Percentiles rank a stretch among this genome's conserved stretches.
These are phyloP conservation scores for Adelosebastes latens DNA, from an alignment of 2,797 vertebrate genomes.

Conservation along the genomic window DNA sequence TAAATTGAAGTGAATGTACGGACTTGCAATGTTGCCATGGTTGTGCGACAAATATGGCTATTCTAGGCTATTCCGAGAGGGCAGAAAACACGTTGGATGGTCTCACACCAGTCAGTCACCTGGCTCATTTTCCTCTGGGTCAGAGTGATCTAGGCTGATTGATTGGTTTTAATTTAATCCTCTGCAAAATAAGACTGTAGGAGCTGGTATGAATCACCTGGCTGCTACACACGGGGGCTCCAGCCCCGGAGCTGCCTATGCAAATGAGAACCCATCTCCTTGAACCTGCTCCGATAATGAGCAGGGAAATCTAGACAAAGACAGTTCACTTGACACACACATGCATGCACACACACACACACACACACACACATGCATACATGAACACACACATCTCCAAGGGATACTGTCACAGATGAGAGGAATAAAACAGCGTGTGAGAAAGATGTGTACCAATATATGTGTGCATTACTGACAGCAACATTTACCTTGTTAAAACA, in stretches of 20 bases:
- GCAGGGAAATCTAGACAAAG: conserved; percentile 64
- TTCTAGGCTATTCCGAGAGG: conserved; percentile 9
- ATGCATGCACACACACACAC: conserved; percentile 6
- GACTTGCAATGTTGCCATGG: conserved; percentile 35
- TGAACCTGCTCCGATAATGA: conserved; percentile 78
- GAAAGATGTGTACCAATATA: conserved; percentile 18
- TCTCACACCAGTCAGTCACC: conserved; percentile 32
- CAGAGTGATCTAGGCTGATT: conserved; percentile 68
- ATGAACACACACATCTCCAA: conserved; percentile 27
- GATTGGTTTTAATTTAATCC: conserved; percentile 80
- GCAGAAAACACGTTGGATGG: conserved; percentile 19
- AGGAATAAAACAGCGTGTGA: conserved; percentile 22
- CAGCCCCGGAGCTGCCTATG: conserved; percentile 66
- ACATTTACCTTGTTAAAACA: conserved; percentile 39
- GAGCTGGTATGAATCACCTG: conserved; percentile 77
- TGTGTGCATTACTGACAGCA: conserved; percentile 26
- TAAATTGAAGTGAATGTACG: conserved; percentile 15
- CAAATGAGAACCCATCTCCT: conserved; percentile 78
- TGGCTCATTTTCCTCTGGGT: conserved; percentile 48
- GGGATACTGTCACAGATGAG: conserved; percentile 45
- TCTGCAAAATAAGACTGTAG: conserved; percentile 62
- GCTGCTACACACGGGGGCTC: conserved; percentile 54
- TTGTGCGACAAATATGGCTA: conserved; percentile 16
- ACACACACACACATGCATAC: neutral
- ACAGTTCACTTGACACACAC: conserved; percentile 34